These are phyloP conservation scores for Sycophila sp. DNA, from an alignment of 1,140 invertebrate species.

Conservation along the genomic window DNA sequence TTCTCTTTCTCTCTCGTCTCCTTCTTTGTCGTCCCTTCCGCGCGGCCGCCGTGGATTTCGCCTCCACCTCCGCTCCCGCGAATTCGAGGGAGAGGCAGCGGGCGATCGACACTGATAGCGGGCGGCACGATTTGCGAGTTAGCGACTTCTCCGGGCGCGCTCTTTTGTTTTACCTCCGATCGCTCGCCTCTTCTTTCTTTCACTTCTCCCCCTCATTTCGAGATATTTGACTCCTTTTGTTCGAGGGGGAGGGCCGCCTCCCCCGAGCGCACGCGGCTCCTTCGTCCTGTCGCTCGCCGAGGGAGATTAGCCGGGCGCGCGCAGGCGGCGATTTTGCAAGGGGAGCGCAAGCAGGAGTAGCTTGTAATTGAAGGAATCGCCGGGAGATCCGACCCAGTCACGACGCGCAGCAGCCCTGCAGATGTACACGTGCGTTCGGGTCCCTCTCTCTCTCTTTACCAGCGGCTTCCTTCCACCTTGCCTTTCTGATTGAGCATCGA, in stretches of 20 bases:
- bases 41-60: conserved; percentile 29
- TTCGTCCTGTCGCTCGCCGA: conserved; percentile 2
- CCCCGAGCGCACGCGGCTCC: conserved; percentile 4
- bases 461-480: not conserved
- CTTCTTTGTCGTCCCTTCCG: not conserved
- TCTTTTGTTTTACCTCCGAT: conserved; percentile 22
- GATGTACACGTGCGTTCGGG: conserved; percentile 5
- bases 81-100: conserved; percentile 20
- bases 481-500: not conserved
- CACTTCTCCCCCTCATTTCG: conserved; percentile 2
- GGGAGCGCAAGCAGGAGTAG: conserved; percentile 5
- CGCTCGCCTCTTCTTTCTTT: conserved; percentile 11
- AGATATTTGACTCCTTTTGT: conserved; percentile 34
- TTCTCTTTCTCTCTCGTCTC: conserved; percentile 23
- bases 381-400: conserved; percentile 12
- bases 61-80: conserved; percentile 22
- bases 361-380: conserved; percentile 21
- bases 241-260: not conserved
- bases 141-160: conserved; percentile 9
- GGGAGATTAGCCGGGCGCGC: conserved; percentile 32
- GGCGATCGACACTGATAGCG: conserved; percentile 60
- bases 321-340: conserved; percentile 26
- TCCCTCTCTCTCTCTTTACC: not conserved
- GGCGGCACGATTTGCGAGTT: conserved; percentile 49
- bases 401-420: not conserved